Evolutionary conservation across 2,113 vertebrate species (phyloP), one percentile per base, ranked within the genome.

Genomic region (Prinia subflava): DNA sequence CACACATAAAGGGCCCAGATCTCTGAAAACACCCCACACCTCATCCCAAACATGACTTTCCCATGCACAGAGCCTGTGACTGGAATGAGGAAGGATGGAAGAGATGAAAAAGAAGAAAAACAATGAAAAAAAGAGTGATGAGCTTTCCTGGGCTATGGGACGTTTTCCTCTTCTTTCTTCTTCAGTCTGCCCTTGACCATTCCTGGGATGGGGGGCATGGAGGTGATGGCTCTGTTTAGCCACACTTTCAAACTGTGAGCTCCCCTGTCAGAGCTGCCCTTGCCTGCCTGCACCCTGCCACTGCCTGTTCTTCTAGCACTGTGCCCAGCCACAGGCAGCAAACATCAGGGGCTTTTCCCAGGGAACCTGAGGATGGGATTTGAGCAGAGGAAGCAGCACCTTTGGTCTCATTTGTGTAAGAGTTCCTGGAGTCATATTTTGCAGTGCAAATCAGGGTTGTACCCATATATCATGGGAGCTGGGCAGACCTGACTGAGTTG

Each of bases 101-200:
- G 60, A 62, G 7, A 11, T 69, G 10, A 42, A 59, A 37, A 52
- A 30, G 6, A 69, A 15, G 9, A 41, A 75, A 21, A 63, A 20
- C 12, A 37, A 33, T 39, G 30, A 59, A 79, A 59, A 25, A n/a
- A 77, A 46, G 7, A 3, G 0, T 7, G 0, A 0, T 28, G 21
- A 77, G 9, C 6, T 59, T 59, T 64, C 35, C 27, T n/a, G 47
- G n/a, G n/a, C 50, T 9, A 8, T 7, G 39, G 39, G 27, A 35
- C 0, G 0, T 4, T 4, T 10, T 31, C 4, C 8, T 31, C 39
- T 42, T 64, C 37, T 16, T 39, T 39, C 39, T 39, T 39, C 11
- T 39, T 39, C 12, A 52, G 41, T 9, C 44, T 69, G 50, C 24
- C n/a, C 41, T 25, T 41, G 83, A 24, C 35, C 1, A 15, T 28